Conservation (phyloP, 2,113 vertebrate species). For the Casuarius casuarius region DNA sequence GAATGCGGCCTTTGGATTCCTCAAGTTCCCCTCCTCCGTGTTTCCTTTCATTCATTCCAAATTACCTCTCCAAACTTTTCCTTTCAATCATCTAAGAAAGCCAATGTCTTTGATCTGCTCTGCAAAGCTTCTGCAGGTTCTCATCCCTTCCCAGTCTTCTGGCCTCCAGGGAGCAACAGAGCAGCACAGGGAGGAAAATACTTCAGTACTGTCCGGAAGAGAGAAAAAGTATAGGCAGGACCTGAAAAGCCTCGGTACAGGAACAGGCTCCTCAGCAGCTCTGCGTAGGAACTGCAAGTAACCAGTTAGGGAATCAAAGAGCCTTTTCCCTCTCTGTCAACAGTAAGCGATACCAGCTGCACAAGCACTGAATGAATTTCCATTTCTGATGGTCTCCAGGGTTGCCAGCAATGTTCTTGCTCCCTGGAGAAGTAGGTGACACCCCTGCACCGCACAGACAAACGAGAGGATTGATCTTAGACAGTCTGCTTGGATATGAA, state of each 20-base stretch:
- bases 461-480: background rate
- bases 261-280: background rate
- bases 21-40: background rate
- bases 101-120: background rate
- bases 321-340: background rate
- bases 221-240: background rate
- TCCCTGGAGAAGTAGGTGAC: background rate
- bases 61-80: background rate
- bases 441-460: background rate
- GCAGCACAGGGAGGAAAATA: accelerated
- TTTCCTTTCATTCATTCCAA: background rate
- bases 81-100: background rate
- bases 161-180: background rate
- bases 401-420: background rate
- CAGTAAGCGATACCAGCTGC: background rate
- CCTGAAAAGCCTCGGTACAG: background rate
- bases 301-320: background rate
- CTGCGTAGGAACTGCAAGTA: background rate
- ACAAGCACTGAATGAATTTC: background rate
- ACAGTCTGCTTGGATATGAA: background rate
- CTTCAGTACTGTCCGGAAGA: background rate
- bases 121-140: background rate
- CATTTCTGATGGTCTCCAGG: background rate
- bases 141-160: background rate
- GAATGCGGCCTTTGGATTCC: background rate